A percentile compares a stretch with the other conserved stretches of the same genome.
Evolutionary conservation across 2,888 invertebrate genomes (phyloP).

Genomic region (Perdita meconis): DNA sequence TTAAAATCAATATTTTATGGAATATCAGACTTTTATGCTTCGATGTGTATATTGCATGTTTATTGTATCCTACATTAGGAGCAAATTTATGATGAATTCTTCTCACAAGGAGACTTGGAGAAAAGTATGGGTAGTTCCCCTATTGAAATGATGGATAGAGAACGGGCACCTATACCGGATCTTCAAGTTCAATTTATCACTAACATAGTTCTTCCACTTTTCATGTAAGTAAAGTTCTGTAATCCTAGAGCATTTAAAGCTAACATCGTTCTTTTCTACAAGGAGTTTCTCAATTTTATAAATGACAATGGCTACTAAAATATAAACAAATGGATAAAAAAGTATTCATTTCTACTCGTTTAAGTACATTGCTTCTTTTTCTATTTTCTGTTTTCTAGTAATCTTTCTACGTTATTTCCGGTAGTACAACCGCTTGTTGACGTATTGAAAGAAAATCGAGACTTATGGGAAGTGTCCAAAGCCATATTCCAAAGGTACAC

Average conservation of each 20-base stretch:
- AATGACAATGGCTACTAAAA: not conserved
- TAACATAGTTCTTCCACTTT: slow-evolving; percentile 85
- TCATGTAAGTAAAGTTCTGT: slow-evolving; percentile 81
- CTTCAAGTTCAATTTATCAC: slow-evolving; percentile 91
- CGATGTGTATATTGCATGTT: slow-evolving; percentile 27
- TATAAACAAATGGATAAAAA: too few species aligned
- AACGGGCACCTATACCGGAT: slow-evolving; percentile 92
- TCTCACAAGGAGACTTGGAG: slow-evolving; percentile 94
- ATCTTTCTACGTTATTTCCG: slow-evolving; percentile 86
- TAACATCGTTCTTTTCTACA: not conserved
- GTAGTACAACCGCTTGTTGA: slow-evolving; percentile 83
- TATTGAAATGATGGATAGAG: slow-evolving; percentile 91
- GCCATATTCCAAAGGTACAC: slow-evolving; percentile 80
- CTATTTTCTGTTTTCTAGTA: slow-evolving; percentile 81
- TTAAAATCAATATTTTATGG: not conserved
- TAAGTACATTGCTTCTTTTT: slow-evolving; percentile 40
- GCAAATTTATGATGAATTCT: slow-evolving; percentile 92
- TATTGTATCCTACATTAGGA: slow-evolving; percentile 85
- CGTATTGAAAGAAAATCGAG: slow-evolving; percentile 86
- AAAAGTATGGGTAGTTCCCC: slow-evolving; percentile 91
- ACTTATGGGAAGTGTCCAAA: slow-evolving; percentile 86
- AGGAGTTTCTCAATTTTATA: not conserved
- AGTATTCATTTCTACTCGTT: slow-evolving; percentile 23
- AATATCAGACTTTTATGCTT: slow-evolving; percentile 3
- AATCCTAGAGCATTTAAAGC: too few species aligned